phyloP scores from a whole-genome alignment of 64 coral and sea anemone genomes.

The Pocillopora damicornis region DNA sequence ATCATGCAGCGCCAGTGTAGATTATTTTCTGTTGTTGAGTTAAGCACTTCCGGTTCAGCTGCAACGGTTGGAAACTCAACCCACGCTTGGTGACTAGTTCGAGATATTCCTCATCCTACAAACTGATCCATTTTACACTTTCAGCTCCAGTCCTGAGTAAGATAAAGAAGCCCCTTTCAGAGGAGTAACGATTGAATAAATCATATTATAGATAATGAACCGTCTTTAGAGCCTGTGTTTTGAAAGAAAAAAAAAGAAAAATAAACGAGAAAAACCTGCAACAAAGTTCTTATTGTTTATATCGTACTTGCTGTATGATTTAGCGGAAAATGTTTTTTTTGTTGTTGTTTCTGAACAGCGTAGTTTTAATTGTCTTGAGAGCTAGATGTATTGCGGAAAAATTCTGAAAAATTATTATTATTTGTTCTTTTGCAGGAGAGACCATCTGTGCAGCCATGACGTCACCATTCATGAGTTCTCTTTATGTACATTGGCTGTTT shows the following conservation, averaged over 20 bases:
- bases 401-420: conserved; percentile 4
- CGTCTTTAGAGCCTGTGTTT: no score
- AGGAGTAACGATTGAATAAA: no score
- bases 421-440: conserved; percentile 38
- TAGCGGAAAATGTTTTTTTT: background rate
- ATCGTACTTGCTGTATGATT: background rate
- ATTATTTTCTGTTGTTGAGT: background rate
- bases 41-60: background rate
- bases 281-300: background rate
- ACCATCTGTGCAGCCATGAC: conserved; percentile 28
- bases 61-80: background rate
- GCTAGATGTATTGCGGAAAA: background rate
- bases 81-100: no score
- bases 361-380: conserved; percentile 23
- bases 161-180: no score
- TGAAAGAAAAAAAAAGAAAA: no score
- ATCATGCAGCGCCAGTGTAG: background rate
- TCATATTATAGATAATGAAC: no score
- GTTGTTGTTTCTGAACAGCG: background rate
- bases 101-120: no score
- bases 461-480: conserved; percentile 27
- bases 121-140: no score
- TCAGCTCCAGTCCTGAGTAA: no score
- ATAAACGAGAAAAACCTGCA: no score
- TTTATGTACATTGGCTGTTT: conserved; percentile 28